Conservation (phyloP, 92 coral and sea anemone genomes). For the Parazoanthus darwini region DNA sequence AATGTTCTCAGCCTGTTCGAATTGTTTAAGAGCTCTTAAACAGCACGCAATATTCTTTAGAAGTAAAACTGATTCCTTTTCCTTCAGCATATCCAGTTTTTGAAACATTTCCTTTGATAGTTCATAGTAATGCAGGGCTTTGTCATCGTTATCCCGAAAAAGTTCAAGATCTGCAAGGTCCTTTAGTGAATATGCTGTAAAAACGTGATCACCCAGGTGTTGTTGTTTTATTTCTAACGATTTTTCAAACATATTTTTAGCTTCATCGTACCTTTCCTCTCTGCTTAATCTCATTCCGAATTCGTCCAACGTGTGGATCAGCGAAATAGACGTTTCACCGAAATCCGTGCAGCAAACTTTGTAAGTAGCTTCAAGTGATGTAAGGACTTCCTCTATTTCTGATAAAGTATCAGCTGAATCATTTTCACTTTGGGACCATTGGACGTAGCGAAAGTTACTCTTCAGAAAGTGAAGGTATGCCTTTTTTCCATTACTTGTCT, state of each 20-base stretch:
- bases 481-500: not conserved
- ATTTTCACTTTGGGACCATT: not conserved
- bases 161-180: slow-evolving; percentile 42
- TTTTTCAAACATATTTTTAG: not conserved
- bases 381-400: not conserved
- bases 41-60: slow-evolving; percentile 47
- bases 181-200: slow-evolving; percentile 44
- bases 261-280: not conserved
- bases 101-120: not conserved
- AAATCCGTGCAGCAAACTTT: not conserved
- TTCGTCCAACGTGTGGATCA: slow-evolving; percentile 3
- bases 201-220: slow-evolving; percentile 40
- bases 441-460: slow-evolving; percentile 26
- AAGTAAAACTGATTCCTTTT: slow-evolving; percentile 35
- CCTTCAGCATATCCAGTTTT: not conserved
- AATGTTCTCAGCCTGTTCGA: slow-evolving; percentile 25
- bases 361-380: not conserved
- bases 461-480: slow-evolving; percentile 40
- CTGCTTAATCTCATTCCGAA: not conserved
- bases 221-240: slow-evolving; percentile 9
- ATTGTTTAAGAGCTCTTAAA: not conserved
- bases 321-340: not conserved
- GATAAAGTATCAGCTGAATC: not conserved
- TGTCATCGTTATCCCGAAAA: not conserved
- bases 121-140: slow-evolving; percentile 1